Evolutionary conservation across 2,888 invertebrate genomes (phyloP).

Genomic region (Flexamia atlantica): DNA sequence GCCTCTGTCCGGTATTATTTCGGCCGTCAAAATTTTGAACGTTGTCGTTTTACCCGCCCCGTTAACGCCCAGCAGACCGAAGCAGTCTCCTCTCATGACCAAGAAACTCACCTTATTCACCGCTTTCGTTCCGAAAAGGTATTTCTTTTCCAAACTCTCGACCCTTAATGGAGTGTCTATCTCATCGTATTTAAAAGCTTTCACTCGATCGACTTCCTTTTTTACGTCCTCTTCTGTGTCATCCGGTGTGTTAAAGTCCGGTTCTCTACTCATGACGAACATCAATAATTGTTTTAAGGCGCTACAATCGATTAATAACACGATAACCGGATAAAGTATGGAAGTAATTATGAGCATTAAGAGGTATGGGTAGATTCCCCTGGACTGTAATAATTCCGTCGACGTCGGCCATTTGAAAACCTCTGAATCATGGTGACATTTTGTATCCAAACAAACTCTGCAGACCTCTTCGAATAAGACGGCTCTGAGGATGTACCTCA

Average conservation of each 20-base stretch:
- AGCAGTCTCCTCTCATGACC: conserved; percentile 77
- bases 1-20: conserved; percentile 74
- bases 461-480: neutral
- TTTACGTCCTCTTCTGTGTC: conserved; percentile 35
- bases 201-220: conserved; percentile 66
- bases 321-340: neutral
- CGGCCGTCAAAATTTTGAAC: conserved; percentile 78
- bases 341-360: neutral
- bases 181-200: conserved; percentile 73
- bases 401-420: neutral
- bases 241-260: neutral
- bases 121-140: conserved; percentile 76
- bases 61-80: conserved; percentile 76
- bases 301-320: neutral
- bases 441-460: conserved; percentile 1
- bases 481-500: neutral
- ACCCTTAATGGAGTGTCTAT: conserved; percentile 77
- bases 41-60: conserved; percentile 79
- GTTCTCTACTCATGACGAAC: neutral
- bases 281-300: neutral
- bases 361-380: neutral
- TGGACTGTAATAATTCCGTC: neutral
- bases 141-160: conserved; percentile 80
- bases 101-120: conserved; percentile 84
- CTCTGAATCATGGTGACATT: neutral